phyloP scores from a whole-genome alignment of 2,888 invertebrate genomes.

The Leptinotarsa haldemani region DNA sequence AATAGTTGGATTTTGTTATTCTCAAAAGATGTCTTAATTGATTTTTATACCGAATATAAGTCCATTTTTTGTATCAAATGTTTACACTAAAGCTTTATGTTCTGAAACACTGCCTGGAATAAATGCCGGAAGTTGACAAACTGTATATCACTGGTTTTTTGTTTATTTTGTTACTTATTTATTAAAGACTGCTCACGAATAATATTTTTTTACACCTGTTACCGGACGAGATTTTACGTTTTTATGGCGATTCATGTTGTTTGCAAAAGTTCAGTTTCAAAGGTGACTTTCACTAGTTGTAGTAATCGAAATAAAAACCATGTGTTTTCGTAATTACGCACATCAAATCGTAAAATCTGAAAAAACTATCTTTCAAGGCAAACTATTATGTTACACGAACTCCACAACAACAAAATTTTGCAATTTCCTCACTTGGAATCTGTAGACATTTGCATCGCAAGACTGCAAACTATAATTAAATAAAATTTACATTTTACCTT shows the following conservation, averaged over 20 bases:
- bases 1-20: conserved; percentile 21
- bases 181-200: too few species aligned
- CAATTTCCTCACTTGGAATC: conserved; percentile 1
- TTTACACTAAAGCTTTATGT: too few species aligned
- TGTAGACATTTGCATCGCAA: background rate
- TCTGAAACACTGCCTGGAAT: too few species aligned
- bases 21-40: background rate
- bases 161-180: too few species aligned
- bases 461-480: conserved; percentile 6
- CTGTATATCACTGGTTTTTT: too few species aligned
- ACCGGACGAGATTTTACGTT: background rate
- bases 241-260: background rate
- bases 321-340: background rate
- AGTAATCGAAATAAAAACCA: background rate
- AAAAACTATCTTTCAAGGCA: conserved; percentile 11
- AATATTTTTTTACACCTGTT: too few species aligned
- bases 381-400: conserved; percentile 7
- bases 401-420: conserved; percentile 4
- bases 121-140: too few species aligned
- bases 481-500: conserved; percentile 14
- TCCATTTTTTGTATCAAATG: too few species aligned
- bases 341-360: conserved; percentile 7
- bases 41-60: conserved; percentile 11
- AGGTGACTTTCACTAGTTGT: background rate
- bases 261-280: background rate